phyloP scores from a whole-genome alignment of 2,888 invertebrate species.

The Drosophila recens region DNA sequence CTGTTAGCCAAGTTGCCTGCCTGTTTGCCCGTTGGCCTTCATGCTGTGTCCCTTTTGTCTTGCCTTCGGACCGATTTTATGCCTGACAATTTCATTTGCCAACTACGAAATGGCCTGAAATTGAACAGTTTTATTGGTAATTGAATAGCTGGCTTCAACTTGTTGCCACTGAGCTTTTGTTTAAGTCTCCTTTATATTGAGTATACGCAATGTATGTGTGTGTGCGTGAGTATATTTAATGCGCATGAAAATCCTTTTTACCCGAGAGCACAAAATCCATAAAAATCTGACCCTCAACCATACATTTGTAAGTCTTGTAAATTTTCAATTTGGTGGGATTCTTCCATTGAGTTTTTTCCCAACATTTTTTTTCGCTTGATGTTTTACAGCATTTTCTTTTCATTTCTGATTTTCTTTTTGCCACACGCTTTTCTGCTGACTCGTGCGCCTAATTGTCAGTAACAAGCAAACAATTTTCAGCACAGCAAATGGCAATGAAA shows the following conservation, averaged over 20 bases:
- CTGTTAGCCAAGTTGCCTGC: neutral
- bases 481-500: constrained; percentile 66
- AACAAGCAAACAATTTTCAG: constrained; percentile 69
- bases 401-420: constrained; percentile 1
- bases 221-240: constrained; percentile 26
- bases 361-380: constrained; percentile 29
- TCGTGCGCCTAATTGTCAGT: constrained; percentile 76
- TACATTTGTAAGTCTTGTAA: constrained; percentile 67
- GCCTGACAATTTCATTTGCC: constrained; percentile 69
- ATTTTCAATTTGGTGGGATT: constrained; percentile 66
- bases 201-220: constrained; percentile 11
- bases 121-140: constrained; percentile 58
- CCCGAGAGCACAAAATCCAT: constrained; percentile 41
- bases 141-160: constrained; percentile 42
- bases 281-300: constrained; percentile 33
- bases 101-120: constrained; percentile 56
- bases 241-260: constrained; percentile 57
- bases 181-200: constrained; percentile 10
- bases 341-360: constrained; percentile 49
- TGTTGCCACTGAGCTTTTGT: constrained; percentile 37
- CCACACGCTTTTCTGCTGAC: constrained; percentile 61
- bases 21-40: neutral
- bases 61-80: constrained; percentile 45
- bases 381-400: constrained; percentile 34
- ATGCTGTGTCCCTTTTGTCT: constrained; percentile 49